These are phyloP conservation scores for Mellivora capensis DNA, from an alignment of 2,113 vertebrate species.

Conservation along the genomic window DNA sequence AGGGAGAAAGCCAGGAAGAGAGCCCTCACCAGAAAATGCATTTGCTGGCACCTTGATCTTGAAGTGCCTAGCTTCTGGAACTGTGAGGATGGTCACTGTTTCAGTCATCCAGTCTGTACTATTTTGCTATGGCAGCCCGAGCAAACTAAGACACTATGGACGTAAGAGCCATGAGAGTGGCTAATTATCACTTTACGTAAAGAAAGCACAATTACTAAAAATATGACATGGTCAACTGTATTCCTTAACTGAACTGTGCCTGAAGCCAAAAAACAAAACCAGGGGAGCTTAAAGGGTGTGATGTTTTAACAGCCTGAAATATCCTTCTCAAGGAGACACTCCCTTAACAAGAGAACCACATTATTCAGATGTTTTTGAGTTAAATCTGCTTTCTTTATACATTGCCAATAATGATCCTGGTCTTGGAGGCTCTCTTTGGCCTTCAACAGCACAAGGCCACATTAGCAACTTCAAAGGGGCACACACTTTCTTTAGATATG, in stretches of 20 bases:
- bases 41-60: not conserved
- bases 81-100: not conserved
- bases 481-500: not conserved
- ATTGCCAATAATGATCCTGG: not conserved
- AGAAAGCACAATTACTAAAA: not conserved
- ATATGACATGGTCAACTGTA: not conserved
- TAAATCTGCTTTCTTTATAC: not conserved
- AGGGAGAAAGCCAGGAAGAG: not conserved
- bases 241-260: not conserved
- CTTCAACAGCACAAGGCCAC: not conserved
- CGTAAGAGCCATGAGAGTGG: not conserved
- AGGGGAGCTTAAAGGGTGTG: not conserved
- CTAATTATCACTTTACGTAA: not conserved
- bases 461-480: not conserved
- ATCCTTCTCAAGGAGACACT: not conserved
- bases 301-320: not conserved
- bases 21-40: not conserved
- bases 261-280: constrained; percentile 3
- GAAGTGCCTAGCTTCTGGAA: not conserved
- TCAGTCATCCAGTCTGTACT: not conserved
- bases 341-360: not conserved
- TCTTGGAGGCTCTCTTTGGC: not conserved
- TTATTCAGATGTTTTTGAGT: not conserved
- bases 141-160: not conserved
- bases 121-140: not conserved